phyloP scores from a whole-genome alignment of 2,113 vertebrate species.

The Elanus axillaris region DNA sequence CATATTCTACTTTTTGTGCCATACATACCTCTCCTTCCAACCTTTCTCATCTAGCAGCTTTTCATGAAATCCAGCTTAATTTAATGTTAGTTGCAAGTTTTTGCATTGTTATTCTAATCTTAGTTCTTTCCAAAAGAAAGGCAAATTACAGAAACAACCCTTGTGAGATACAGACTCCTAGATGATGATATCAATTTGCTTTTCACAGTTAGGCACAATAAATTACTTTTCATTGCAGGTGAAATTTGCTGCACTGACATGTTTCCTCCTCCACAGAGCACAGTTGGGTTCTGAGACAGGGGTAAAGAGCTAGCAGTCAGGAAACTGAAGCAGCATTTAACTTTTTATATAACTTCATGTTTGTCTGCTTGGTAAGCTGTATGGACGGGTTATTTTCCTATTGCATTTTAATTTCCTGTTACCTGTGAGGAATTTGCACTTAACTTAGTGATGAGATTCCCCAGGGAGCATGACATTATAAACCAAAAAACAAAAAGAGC shows the following conservation, averaged over 20 bases:
- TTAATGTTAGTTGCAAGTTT: constrained; percentile 14
- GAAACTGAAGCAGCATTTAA: neutral
- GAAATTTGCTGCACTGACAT: neutral
- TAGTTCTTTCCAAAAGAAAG: neutral
- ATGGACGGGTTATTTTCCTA: neutral
- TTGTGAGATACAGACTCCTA: neutral
- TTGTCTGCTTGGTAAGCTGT: neutral
- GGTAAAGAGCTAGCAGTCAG: neutral
- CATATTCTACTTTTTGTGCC: neutral
- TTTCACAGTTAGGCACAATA: constrained; percentile 16
- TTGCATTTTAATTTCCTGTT: neutral
- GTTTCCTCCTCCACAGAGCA: neutral
- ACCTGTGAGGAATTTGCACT: neutral
- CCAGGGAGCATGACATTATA: neutral
- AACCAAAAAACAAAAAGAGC: neutral
- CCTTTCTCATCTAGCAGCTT: neutral
- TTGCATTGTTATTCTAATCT: neutral
- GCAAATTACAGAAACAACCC: neutral
- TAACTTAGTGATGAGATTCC: neutral
- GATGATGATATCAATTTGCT: constrained; percentile 31
- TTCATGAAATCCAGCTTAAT: neutral
- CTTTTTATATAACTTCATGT: neutral
- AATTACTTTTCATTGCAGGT: neutral
- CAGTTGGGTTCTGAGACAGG: neutral
- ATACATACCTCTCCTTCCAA: neutral